A percentile compares a stretch with the other conserved stretches of the same genome.
Evolutionary conservation across 2,113 vertebrate genomes (phyloP).

Genomic region (Nothocercus julius): DNA sequence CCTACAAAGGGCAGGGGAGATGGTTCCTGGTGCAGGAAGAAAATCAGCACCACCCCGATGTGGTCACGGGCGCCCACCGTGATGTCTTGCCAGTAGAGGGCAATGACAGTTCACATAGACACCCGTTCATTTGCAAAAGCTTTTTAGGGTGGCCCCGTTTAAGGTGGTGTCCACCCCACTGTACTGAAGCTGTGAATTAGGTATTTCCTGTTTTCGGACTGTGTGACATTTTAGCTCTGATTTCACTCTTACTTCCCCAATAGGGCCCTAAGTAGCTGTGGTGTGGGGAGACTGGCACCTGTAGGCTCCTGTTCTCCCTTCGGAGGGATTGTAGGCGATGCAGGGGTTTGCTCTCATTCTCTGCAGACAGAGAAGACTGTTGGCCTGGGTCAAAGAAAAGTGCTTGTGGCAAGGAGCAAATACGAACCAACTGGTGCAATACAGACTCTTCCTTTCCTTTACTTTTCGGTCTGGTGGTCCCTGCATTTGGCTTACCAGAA

Average conservation of each 20-base stretch:
- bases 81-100: conserved; percentile 1
- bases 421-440: neutral
- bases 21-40: neutral
- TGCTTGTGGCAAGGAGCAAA: no score
- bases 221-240: neutral
- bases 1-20: neutral
- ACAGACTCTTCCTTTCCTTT: neutral
- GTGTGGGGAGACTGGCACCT: neutral
- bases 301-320: neutral
- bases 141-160: rapidly evolving
- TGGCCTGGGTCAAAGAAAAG: neutral
- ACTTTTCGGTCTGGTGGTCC: neutral
- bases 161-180: neutral
- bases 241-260: neutral
- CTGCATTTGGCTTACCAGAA: neutral
- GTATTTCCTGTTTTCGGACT: neutral
- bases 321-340: no score
- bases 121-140: rapidly evolving
- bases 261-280: neutral
- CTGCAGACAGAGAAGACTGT: neutral
- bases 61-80: rapidly evolving
- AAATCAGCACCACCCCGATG: rapidly evolving
- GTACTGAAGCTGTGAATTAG: neutral
- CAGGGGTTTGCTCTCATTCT: neutral
- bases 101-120: neutral